phyloP scores from a whole-genome alignment of 2,797 vertebrate species.

The Eospalax fontanierii region DNA sequence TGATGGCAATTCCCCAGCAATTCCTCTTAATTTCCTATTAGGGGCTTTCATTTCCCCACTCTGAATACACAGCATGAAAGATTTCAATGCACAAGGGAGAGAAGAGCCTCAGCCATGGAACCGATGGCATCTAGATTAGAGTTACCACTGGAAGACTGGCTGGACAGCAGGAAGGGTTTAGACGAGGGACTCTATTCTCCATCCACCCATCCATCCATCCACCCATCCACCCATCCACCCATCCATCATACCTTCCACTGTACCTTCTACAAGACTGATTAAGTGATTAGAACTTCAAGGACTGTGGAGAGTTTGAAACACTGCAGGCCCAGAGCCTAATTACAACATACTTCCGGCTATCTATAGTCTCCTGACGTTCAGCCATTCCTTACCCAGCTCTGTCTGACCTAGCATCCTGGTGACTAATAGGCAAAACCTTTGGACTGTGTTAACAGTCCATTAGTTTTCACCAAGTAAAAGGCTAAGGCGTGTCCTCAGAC shows the following conservation, averaged over 20 bases:
- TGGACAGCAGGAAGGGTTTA: constrained; percentile 76
- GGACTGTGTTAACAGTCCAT: background rate
- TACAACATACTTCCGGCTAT: background rate
- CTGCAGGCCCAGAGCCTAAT: background rate
- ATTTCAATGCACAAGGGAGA: constrained; percentile 65
- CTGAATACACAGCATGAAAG: background rate
- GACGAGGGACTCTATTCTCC: constrained; percentile 64
- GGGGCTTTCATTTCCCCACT: constrained; percentile 58
- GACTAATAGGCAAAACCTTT: background rate
- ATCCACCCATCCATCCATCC: background rate
- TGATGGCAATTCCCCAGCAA: constrained; percentile 69
- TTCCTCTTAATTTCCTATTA: constrained; percentile 82
- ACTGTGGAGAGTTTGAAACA: background rate
- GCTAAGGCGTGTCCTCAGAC: background rate
- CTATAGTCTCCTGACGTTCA: background rate
- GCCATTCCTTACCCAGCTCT: background rate
- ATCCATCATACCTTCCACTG: too few relatives aligned
- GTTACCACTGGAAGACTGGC: constrained; percentile 76
- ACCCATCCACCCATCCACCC: background rate
- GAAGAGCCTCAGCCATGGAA: constrained; percentile 47
- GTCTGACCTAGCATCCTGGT: background rate
- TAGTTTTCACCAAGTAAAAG: background rate
- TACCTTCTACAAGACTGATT: background rate
- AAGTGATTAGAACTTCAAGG: background rate
- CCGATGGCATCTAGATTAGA: constrained; percentile 74